These are phyloP conservation scores for Semnornis frantzii DNA, from an alignment of 2,113 vertebrate genomes.

Conservation along the genomic window DNA sequence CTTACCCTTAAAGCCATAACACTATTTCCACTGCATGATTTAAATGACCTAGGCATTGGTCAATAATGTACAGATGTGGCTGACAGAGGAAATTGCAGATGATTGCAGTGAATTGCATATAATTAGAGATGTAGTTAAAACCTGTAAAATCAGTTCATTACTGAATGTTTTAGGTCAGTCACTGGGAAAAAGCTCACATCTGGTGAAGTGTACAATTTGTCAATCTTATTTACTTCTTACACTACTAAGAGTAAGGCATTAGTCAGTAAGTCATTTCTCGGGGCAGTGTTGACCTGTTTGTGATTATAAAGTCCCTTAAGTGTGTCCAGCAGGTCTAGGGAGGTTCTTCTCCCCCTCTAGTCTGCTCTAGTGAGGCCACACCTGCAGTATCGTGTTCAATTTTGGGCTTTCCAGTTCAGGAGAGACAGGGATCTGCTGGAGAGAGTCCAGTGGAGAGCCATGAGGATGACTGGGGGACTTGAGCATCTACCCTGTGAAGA, in stretches of 20 bases:
- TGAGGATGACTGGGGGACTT: too few relatives aligned
- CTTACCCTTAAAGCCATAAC: conserved; percentile 1
- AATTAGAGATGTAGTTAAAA: conserved; percentile 38
- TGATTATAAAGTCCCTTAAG: conserved; percentile 19
- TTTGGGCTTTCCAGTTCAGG: too few relatives aligned
- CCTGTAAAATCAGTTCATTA: background rate
- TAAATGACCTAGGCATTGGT: background rate
- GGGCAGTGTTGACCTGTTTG: conserved; percentile 25
- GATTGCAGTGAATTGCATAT: background rate
- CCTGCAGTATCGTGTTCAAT: too few relatives aligned
- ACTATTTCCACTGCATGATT: background rate
- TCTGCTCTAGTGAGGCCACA: too few relatives aligned
- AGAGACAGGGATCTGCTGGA: too few relatives aligned
- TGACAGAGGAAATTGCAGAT: background rate
- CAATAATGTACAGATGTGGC: background rate
- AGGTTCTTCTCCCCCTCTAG: too few relatives aligned
- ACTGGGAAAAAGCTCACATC: background rate
- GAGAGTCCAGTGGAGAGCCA: too few relatives aligned
- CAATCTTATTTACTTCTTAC: background rate
- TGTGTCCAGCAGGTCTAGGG: too few relatives aligned
- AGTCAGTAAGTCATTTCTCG: background rate
- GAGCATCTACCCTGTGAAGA: too few relatives aligned
- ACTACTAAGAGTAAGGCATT: background rate
- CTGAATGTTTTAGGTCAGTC: background rate
- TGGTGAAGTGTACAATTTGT: background rate